Conservation (phyloP, 2,888 invertebrate genomes). For the Heliconius aoede region DNA sequence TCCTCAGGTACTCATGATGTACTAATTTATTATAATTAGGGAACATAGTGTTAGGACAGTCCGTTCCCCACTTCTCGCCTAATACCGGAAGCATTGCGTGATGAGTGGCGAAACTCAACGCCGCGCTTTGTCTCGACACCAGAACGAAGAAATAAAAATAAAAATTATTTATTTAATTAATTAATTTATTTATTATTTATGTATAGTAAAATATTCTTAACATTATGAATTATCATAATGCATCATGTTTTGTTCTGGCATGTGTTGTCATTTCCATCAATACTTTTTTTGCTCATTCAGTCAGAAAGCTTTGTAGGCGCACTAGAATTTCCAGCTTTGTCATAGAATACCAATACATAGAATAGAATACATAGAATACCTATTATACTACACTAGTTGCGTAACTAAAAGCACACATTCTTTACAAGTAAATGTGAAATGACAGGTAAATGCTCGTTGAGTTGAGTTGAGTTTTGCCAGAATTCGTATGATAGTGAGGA, state of each 20-base stretch:
- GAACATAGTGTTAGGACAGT: no score
- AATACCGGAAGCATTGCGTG: no score
- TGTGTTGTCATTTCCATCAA: conserved; percentile 1
- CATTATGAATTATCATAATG: not conserved
- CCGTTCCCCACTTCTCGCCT: no score
- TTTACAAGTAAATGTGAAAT: not conserved
- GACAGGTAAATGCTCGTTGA: not conserved
- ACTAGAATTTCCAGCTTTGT: not conserved
- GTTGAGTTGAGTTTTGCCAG: no score
- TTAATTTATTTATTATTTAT: no score
- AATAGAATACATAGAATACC: not conserved
- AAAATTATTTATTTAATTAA: no score
- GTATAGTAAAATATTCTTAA: not conserved
- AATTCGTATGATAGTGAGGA: no score
- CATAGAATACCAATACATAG: not conserved
- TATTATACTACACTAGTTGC: not conserved
- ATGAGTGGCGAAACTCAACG: no score
- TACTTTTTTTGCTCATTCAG: conserved; percentile 1
- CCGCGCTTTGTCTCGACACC: no score
- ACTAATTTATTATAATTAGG: not conserved
- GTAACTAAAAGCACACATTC: conserved; percentile 13
- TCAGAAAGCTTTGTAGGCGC: not conserved
- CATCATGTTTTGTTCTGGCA: not conserved
- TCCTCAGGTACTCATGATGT: conserved; percentile 64
- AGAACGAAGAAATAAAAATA: no score